Conservation (phyloP, 1,140 invertebrate genomes). For the Grapholita molesta region DNA sequence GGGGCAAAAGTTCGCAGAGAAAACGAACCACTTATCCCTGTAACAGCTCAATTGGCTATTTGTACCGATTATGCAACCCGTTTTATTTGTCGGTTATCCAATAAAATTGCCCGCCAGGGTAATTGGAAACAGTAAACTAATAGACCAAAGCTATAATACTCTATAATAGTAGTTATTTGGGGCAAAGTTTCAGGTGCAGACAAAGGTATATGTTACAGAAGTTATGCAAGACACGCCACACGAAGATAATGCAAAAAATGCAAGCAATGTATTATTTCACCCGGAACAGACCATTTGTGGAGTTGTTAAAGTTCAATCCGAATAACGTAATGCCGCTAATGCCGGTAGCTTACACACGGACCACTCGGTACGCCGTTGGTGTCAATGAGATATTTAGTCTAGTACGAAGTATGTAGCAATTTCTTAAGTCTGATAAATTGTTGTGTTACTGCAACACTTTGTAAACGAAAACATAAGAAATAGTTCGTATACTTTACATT, state of each 20-base stretch:
- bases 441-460: not conserved
- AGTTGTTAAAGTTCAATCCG: not conserved
- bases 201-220: not conserved
- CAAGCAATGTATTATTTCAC: not conserved
- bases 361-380: not conserved
- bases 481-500: no score
- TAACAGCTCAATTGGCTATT: not conserved
- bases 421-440: not conserved
- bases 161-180: conserved; percentile 1
- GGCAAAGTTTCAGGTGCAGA: not conserved
- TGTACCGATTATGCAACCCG: not conserved
- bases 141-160: conserved; percentile 6
- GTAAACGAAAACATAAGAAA: no score
- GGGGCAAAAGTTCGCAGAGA: not conserved
- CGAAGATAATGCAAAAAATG: not conserved
- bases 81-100: conserved; percentile 14
- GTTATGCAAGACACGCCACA: not conserved
- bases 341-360: not conserved
- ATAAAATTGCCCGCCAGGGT: conserved; percentile 15
- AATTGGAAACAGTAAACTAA: conserved; percentile 15
- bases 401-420: not conserved
- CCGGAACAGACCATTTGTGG: not conserved
- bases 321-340: not conserved
- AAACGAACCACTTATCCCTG: conserved; percentile 4
- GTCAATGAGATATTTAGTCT: not conserved